Evolutionary conservation across 2,888 invertebrate species (phyloP), one percentile per base, ranked within the genome.

Genomic region (Eutolmus rufibarbis): DNA sequence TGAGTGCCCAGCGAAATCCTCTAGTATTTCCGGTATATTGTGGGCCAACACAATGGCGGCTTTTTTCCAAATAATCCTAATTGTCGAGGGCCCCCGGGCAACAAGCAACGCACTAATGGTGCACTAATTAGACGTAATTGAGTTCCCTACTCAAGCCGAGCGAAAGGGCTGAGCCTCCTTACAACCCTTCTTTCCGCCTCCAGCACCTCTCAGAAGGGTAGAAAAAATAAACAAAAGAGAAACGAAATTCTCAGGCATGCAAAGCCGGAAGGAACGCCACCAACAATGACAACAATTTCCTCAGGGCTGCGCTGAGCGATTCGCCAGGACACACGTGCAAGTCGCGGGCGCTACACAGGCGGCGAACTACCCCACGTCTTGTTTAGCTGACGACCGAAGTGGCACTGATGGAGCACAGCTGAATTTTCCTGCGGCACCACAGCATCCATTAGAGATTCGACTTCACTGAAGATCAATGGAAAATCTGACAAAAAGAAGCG

Each of bases 51-150:
- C 51, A 81, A 81, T 5, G 14, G 81, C 46, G 5, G 81, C 81
- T 28, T 51, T 56, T 56, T 81, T 76, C 46, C 51, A 81, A 81
- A 81, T 31, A 51, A 23, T 51, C 56, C 51, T 81, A 81, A 81
- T 81, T 81, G 81, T 51, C 51, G 31, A 81, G 51, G 16, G 5
- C 56, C 81, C 51, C 51, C 51, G 31, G 37, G 40, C 12, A 74
- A 86, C 31, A 77, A 51, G 40, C 37, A 77, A 37, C 77, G 31
- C 74, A 77, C 77, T 86, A 86, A 86, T 86, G 51, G 76, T 86
- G 77, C 86, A 77, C 86, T 77, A 86, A 86, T 86, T 86, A 86
- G 31, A 77, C 51, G 46, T 86, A 86, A 76, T 86, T 86, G 74
- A 86, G 66, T 86, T 34, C 46, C 31, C 43, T 74, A 31, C 23